Conservation (phyloP, 2,888 invertebrate genomes). For the Mimachlamys varia region DNA sequence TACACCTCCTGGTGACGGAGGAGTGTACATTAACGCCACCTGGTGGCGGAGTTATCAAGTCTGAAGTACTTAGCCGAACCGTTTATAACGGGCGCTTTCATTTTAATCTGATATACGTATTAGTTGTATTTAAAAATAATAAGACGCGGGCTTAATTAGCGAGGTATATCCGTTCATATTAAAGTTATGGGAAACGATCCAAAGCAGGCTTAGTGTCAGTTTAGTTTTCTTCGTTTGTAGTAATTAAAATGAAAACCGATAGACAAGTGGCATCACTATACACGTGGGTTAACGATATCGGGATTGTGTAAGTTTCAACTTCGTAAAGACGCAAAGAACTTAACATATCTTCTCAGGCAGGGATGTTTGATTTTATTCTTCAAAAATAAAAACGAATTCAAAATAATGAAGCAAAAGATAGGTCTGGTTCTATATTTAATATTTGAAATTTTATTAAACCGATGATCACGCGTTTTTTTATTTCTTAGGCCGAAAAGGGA, state of each 20-base stretch:
- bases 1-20: too few relatives aligned
- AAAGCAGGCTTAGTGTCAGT: neutral
- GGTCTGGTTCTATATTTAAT: too few relatives aligned
- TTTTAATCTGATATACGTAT: constrained; percentile 1
- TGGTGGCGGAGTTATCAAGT: neutral
- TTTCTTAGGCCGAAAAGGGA: too few relatives aligned
- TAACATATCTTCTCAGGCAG: too few relatives aligned
- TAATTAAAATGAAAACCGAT: neutral
- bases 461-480: too few relatives aligned
- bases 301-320: too few relatives aligned
- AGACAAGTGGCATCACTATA: neutral
- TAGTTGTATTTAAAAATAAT: neutral
- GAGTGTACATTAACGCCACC: neutral
- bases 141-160: neutral
- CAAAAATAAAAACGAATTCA: too few relatives aligned
- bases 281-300: too few relatives aligned
- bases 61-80: neutral
- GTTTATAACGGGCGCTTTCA: neutral
- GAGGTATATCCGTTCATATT: neutral
- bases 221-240: neutral
- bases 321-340: too few relatives aligned
- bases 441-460: too few relatives aligned
- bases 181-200: neutral
- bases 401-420: too few relatives aligned
- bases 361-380: too few relatives aligned